Evolutionary conservation across 2,113 vertebrate species (phyloP).

Genomic region (Columba livia): DNA sequence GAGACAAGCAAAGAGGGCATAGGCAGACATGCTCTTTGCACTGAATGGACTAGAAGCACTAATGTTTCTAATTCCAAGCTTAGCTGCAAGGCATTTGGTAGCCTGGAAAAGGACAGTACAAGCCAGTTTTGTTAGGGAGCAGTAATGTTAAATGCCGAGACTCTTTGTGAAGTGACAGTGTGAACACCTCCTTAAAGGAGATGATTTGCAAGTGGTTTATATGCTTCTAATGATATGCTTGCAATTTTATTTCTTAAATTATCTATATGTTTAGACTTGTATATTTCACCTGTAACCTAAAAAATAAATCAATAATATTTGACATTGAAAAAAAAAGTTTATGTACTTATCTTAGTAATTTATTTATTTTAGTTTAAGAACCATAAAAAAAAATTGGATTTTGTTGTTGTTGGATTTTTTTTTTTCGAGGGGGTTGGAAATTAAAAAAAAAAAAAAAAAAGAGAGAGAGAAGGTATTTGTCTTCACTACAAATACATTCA

Average conservation of each 20-base stretch:
- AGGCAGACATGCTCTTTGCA: background rate
- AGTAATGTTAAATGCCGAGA: background rate
- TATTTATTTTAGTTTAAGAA: background rate
- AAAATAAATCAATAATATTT: background rate
- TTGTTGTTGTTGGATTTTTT: too few relatives aligned
- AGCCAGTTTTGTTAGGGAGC: background rate
- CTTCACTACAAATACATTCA: background rate
- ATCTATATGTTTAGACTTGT: rapidly evolving
- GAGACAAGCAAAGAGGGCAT: background rate
- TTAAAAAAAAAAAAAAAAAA: background rate
- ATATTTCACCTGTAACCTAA: background rate
- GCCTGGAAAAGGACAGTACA: background rate
- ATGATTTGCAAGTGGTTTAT: background rate
- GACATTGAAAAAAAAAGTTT: background rate
- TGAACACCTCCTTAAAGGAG: background rate
- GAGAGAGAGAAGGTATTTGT: background rate
- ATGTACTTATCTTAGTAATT: background rate
- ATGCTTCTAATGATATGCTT: background rate
- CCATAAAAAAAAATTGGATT: background rate
- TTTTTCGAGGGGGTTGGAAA: background rate
- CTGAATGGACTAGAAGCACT: background rate
- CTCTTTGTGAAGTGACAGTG: background rate
- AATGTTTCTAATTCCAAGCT: background rate
- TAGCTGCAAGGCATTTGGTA: background rate
- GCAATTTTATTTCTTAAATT: background rate